A percentile compares a stretch with the other conserved stretches of the same genome.
Conservation (phyloP, 1,140 invertebrate species). For the Globodera rostochiensis region DNA sequence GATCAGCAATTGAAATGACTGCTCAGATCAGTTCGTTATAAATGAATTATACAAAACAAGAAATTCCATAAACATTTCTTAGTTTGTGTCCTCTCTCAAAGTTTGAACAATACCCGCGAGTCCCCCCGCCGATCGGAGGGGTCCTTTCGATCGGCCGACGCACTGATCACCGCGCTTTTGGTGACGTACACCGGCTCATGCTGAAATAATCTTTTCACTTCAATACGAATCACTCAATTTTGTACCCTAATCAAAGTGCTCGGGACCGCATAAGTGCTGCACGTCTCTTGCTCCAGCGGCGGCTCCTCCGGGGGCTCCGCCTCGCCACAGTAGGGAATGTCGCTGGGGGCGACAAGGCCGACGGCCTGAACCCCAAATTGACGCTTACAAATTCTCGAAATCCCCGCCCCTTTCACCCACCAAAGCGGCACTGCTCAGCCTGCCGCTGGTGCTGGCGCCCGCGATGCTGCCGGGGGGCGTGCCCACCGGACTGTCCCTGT, state of each 20-base stretch:
- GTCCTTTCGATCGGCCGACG: background rate
- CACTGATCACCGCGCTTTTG: constrained; percentile 27
- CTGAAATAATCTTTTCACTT: background rate
- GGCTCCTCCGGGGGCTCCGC: background rate
- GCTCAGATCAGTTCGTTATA: constrained; percentile 12
- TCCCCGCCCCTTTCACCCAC: background rate
- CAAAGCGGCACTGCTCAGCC: constrained; percentile 22
- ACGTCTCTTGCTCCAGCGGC: constrained; percentile 23
- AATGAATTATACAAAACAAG: background rate
- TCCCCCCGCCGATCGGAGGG: background rate
- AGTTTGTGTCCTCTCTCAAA: no score
- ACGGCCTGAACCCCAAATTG: constrained; percentile 3
- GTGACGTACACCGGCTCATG: constrained; percentile 27
- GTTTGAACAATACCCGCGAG: constrained; percentile 3
- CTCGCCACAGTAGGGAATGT: constrained; percentile 40
- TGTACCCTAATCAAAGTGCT: constrained; percentile 12
- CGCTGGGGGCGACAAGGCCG: constrained; percentile 28
- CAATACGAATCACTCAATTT: background rate
- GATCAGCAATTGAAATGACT: background rate
- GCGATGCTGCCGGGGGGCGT: background rate
- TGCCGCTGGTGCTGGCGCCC: background rate
- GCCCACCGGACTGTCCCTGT: constrained; percentile 10
- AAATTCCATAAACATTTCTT: no score
- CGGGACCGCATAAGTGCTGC: constrained; percentile 22
- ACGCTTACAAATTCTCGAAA: background rate